phyloP scores from a whole-genome alignment of 2,888 invertebrate species.

The Carcina quercana region DNA sequence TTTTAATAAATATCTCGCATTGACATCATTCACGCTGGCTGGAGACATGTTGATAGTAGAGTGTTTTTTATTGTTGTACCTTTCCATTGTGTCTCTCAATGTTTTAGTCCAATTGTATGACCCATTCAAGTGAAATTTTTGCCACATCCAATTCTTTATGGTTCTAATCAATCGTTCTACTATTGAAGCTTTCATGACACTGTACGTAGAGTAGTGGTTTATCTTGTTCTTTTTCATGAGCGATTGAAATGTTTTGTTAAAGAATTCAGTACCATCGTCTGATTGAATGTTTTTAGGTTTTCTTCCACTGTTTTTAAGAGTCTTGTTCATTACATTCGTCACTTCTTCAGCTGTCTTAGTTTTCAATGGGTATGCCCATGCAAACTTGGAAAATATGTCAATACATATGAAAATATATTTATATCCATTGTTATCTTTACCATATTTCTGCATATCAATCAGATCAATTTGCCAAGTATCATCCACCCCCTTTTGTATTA shows the following conservation, averaged over 20 bases:
- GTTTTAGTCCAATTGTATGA: not conserved
- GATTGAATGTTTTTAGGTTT: constrained; percentile 13
- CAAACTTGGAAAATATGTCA: constrained; percentile 14
- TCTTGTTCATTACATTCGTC: not conserved
- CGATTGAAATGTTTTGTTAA: constrained; percentile 1
- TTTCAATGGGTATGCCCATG: constrained; percentile 11
- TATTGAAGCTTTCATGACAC: constrained; percentile 1
- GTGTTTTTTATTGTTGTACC: constrained; percentile 2
- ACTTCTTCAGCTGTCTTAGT: constrained; percentile 7
- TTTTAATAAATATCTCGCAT: not conserved
- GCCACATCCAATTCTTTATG: constrained; percentile 11
- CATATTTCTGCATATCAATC: constrained; percentile 21
- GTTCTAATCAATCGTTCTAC: constrained; percentile 2
- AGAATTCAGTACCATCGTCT: constrained; percentile 11
- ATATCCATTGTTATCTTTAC: constrained; percentile 10
- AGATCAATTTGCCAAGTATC: constrained; percentile 53
- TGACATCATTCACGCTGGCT: not conserved
- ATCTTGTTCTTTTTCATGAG: not conserved
- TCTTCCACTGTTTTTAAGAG: not conserved
- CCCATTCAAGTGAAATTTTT: constrained; percentile 2
- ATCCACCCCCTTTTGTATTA: constrained; percentile 35
- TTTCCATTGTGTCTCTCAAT: not conserved
- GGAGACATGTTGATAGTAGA: constrained; percentile 1
- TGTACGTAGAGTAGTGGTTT: constrained; percentile 1
- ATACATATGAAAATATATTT: constrained; percentile 12